Conservation (phyloP, 2,797 vertebrate species). For the Leptodactylus fallax region DNA sequence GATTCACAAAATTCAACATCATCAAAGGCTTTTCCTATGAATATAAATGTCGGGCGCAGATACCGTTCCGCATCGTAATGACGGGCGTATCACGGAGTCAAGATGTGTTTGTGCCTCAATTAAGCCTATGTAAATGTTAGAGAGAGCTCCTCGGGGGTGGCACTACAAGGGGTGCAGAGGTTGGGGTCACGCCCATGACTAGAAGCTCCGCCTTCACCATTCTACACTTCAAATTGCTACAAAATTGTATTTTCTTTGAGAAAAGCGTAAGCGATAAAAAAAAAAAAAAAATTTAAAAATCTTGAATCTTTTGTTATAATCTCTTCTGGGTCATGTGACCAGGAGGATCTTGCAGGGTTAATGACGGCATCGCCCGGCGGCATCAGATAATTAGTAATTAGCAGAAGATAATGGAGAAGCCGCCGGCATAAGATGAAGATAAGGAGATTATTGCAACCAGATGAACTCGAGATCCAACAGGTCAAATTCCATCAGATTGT, state of each 20-base stretch:
- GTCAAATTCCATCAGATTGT: slow-evolving; percentile 22
- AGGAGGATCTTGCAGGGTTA: background rate
- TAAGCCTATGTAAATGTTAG: background rate
- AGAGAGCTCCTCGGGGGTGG: background rate
- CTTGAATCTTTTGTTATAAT: too few species aligned
- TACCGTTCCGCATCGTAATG: background rate
- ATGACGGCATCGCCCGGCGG: background rate
- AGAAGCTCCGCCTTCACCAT: too few species aligned
- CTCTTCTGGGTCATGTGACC: background rate
- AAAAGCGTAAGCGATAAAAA: too few species aligned
- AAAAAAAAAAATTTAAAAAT: too few species aligned
- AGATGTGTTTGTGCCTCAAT: background rate
- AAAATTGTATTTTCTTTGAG: too few species aligned
- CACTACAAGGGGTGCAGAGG: background rate
- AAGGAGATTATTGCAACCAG: slow-evolving; percentile 19
- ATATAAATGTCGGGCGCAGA: slow-evolving; percentile 7
- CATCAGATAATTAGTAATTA: slow-evolving; percentile 27
- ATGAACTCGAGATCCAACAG: background rate
- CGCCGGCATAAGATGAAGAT: background rate
- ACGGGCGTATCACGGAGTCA: background rate
- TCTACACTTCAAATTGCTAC: too few species aligned
- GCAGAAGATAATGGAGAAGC: background rate
- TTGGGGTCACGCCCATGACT: background rate
- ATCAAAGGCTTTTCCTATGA: slow-evolving; percentile 17
- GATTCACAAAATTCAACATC: background rate